Evolutionary conservation across 2,888 invertebrate genomes (phyloP), one percentile per base, ranked within the genome.

Genomic region (Andrena marginata): DNA sequence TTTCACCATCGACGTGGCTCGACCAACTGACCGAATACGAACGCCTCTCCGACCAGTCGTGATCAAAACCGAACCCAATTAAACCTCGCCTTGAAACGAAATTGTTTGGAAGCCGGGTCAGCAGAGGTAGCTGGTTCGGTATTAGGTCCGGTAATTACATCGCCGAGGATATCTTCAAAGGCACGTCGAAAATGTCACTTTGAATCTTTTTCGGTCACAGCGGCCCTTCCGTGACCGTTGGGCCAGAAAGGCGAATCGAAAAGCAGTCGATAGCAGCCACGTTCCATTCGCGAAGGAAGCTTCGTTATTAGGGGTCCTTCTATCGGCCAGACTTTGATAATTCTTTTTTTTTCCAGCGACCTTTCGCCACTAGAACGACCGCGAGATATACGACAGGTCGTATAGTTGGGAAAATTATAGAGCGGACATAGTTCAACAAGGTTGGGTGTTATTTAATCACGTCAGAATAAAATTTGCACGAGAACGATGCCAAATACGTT

Each of bases 381-480:
- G 33, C 4, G 16, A 42, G 2, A 70, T 29, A 26, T 42, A 16
- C 13, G 20, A 23, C 8, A 2, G n/a, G 16, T 16, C 7, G 8
- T 31, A 29, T 20, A 35, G 2, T 2, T 8, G 7, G 20, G 56
- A 31, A 33, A 35, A 59, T 29, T 29, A 26, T 16, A 13, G 20
- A 13, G 26, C 48, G 63, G 35, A 13, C 23, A 49, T 7, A 29
- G 48, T 42, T 5, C 42, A 42, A 5, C 42, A 42, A 42, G 13
- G 5, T 42, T 42, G 42, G 4, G 5, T 16, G 42, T 42, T 42
- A 13, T 42, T 42, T 42, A 4, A 16, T 42, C 42, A 1, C 42
- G 64, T 67, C 65, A 35, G 48, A 62, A 48, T n/a, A 70, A 49
- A 83, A 76, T 85, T 82, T 69, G 70, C 67, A 51, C 62, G 4